Conservation (phyloP, 53 echinoderm and acorn worm species). For the Holothuria leucospilota region DNA sequence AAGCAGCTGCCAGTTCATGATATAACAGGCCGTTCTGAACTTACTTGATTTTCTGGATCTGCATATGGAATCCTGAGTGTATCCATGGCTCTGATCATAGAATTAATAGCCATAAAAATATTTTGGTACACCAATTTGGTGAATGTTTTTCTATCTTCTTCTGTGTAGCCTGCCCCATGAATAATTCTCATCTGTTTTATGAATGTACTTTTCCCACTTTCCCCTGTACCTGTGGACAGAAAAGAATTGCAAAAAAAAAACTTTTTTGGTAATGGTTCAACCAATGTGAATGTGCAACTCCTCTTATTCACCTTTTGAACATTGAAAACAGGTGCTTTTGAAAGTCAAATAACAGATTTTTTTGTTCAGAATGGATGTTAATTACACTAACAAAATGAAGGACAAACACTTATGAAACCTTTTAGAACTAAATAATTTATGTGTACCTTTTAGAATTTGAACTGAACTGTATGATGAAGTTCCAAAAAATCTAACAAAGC, state of each 20-base stretch:
- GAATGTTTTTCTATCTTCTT: conserved; percentile 99
- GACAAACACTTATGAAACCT: too few relatives aligned
- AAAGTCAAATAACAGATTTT: too few relatives aligned
- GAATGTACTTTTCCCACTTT: conserved; percentile 99
- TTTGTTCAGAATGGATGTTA: too few relatives aligned
- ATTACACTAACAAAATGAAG: too few relatives aligned
- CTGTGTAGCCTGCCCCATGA: conserved; percentile 98
- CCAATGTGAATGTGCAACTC: too few relatives aligned
- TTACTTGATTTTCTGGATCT: conserved; percentile 94
- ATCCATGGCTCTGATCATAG: conserved; percentile 99
- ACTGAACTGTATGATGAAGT: too few relatives aligned
- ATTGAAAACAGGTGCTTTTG: too few relatives aligned
- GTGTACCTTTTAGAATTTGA: too few relatives aligned
- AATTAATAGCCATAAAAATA: conserved; percentile 99
- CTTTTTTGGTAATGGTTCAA: too few relatives aligned
- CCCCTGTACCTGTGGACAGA: conserved; percentile 85
- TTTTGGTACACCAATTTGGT: conserved; percentile 99
- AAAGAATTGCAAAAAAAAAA: not conserved
- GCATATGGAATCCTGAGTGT: conserved; percentile 97
- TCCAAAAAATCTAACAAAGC: too few relatives aligned
- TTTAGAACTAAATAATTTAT: too few relatives aligned
- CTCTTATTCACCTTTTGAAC: too few relatives aligned
- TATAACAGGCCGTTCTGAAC: conserved; percentile 1
- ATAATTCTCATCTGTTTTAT: conserved; percentile 99
- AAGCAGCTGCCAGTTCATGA: not conserved